Conservation (phyloP, 2,113 vertebrate species). For the Terrapene triunguis region DNA sequence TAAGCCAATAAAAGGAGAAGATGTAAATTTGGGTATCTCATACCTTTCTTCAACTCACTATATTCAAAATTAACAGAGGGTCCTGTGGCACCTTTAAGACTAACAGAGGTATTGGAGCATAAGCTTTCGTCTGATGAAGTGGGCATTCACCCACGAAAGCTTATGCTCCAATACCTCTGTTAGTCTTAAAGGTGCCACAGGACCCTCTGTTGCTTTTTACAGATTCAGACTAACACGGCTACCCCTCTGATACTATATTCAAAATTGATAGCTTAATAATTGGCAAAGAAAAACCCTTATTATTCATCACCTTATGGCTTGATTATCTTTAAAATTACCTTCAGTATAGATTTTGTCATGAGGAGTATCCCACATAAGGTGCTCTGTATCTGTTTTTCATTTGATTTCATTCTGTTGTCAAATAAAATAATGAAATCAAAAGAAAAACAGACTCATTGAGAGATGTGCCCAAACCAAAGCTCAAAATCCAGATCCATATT, state of each 20-base stretch:
- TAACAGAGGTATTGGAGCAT: too few species aligned
- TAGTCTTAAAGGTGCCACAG: too few species aligned
- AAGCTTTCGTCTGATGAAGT: too few species aligned
- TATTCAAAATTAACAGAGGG: neutral
- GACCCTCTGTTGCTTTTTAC: too few species aligned
- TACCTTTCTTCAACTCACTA: neutral
- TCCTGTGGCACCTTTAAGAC: too few species aligned
- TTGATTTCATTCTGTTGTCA: neutral
- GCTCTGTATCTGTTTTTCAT: neutral
- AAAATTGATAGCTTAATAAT: neutral
- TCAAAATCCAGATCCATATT: neutral
- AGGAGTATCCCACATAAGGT: neutral
- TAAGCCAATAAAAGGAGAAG: neutral
- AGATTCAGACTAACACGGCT: too few species aligned
- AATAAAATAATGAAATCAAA: neutral
- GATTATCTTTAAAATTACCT: neutral
- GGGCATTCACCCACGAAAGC: too few species aligned
- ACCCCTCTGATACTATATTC: neutral
- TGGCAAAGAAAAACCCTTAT: neutral
- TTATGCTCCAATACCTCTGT: too few species aligned
- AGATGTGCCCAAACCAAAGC: neutral
- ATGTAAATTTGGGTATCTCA: neutral
- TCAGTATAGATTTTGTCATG: neutral
- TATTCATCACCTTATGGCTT: neutral
- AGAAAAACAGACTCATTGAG: neutral